Conservation (phyloP, 2,113 vertebrate genomes). For the Callocephalon fimbriatum region DNA sequence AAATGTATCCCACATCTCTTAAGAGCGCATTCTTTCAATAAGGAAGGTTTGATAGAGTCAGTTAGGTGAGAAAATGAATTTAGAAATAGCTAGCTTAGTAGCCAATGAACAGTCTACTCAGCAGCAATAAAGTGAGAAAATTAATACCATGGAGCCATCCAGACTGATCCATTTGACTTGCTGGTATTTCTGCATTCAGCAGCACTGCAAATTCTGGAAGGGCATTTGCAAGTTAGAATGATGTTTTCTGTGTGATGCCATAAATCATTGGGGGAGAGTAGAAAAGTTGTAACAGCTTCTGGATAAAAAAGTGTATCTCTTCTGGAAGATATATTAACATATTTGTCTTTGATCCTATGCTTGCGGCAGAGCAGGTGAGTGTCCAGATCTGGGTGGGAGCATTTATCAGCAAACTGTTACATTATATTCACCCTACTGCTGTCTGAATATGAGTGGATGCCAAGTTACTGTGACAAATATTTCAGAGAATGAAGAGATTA, state of each 20-base stretch:
- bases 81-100: neutral
- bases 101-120: neutral
- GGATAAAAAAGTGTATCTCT: neutral
- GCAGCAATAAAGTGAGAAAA: neutral
- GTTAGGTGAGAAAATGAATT: neutral
- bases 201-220: neutral
- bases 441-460: neutral
- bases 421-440: neutral
- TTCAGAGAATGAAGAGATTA: neutral
- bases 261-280: neutral
- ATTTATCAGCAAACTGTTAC: neutral
- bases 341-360: neutral
- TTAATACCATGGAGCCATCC: neutral
- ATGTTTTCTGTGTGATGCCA: neutral
- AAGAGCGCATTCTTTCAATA: neutral
- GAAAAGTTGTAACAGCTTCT: neutral
- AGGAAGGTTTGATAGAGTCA: neutral
- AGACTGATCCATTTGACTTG: neutral
- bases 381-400: neutral
- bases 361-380: neutral
- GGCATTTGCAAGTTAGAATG: neutral
- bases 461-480: neutral
- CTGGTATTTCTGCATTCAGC: neutral
- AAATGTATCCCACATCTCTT: neutral
- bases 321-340: neutral